Base-by-base conservation (phyloP, 2,888 invertebrate species). In the Acrobasis suavella region DNA sequence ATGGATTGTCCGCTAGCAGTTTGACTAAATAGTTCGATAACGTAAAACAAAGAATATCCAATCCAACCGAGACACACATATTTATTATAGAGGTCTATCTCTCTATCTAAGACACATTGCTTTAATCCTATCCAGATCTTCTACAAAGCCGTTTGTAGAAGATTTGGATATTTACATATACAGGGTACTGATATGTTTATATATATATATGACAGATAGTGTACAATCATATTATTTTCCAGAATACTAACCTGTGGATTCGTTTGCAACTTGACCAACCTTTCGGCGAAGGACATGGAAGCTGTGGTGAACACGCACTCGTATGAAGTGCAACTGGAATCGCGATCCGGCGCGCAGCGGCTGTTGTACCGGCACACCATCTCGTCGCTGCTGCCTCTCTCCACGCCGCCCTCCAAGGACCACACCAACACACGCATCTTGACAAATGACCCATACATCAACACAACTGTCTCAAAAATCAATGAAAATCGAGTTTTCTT, bases 241-340 rank as follows among this genome's bases (percentile, higher is more conserved):
- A 93, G 92, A 63, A 70, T 93, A 32, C 83, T 91, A 68, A 90
- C 94, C 16, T 94, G 94, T 77, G 95, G 95, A 17, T 94, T 94
- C 74, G 80, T 93, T 62, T 95, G 95, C 75, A 90, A 93, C 60
- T 66, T 86, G 49, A 85, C 88, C 37, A 81, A 82, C 50, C 69
- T 88, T 50, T 83, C 92, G 60, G 76, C 82, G 22, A 89, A 89
- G 56, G 93, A 94, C 66, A 79, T 85, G 7, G 82, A 89, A 39
- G 78, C 82, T 1, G 86, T 95, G 65, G 73, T 93, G 60, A 84
- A 87, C 55, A 91, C 93, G 0, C 86, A 87, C 67, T 90, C 87
- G 9, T 95, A 95, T 74, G 93, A 93, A 32, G 83, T 95, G 12
- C 87, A 93, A 71, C 72, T 94, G 70, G 83, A 89, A 71, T 85